Conservation (phyloP, 2,888 invertebrate species). For the Ophion ellenae region DNA sequence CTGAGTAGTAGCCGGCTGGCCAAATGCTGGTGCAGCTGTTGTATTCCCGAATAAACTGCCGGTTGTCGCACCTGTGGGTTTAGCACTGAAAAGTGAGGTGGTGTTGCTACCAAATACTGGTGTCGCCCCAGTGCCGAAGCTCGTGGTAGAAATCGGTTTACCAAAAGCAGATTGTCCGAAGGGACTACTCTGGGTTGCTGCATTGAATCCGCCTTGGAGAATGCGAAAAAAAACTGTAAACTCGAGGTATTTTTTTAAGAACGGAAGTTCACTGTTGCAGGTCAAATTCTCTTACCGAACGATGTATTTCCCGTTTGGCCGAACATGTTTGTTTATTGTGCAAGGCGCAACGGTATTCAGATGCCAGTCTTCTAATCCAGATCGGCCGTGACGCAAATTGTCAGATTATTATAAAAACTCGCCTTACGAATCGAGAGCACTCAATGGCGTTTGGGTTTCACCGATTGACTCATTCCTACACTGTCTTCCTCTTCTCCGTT, state of each 20-base stretch:
- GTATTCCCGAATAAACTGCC: slow-evolving; percentile 88
- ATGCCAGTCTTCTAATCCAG: background rate
- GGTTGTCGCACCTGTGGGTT: slow-evolving; percentile 84
- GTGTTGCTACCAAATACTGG: slow-evolving; percentile 88
- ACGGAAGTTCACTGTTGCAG: background rate
- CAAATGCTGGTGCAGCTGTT: slow-evolving; percentile 88
- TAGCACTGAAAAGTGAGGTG: slow-evolving; percentile 86
- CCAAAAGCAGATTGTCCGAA: slow-evolving; percentile 85
- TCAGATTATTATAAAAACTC: background rate
- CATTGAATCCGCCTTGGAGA: slow-evolving; percentile 84
- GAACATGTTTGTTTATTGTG: slow-evolving; percentile 74
- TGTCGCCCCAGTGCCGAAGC: slow-evolving; percentile 87
- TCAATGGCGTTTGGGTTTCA: slow-evolving; percentile 10
- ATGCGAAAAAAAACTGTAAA: slow-evolving; percentile 10
- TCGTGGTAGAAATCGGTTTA: slow-evolving; percentile 86
- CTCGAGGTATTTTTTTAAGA: background rate
- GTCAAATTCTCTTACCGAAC: slow-evolving; percentile 79
- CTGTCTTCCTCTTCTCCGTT: background rate
- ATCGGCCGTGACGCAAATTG: background rate
- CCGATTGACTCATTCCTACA: slow-evolving; percentile 18
- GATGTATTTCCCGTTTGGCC: slow-evolving; percentile 81
- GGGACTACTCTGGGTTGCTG: slow-evolving; percentile 85
- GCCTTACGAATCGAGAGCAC: slow-evolving; percentile 6
- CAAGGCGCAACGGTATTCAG: slow-evolving; percentile 9
- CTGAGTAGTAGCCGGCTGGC: slow-evolving; percentile 86